These are phyloP conservation scores for Circaetus gallicus DNA, from an alignment of 2,113 vertebrate species.

Conservation along the genomic window DNA sequence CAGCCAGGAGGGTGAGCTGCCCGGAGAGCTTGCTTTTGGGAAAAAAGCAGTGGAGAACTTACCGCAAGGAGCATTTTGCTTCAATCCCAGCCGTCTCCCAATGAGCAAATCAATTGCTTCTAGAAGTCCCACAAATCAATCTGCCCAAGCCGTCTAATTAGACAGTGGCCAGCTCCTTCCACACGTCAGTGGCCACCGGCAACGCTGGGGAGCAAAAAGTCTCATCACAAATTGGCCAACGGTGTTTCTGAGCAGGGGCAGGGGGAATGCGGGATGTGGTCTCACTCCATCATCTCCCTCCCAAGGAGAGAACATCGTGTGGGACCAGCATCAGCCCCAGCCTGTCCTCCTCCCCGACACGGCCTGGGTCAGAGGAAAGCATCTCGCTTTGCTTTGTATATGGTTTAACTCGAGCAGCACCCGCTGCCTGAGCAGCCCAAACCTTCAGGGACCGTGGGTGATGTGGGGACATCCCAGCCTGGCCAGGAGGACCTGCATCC, in stretches of 20 bases:
- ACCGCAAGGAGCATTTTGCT: not conserved
- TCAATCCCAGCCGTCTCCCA: not conserved
- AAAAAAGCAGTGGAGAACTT: not conserved
- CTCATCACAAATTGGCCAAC: too few species aligned
- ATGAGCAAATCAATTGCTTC: not conserved
- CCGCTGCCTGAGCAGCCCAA: not conserved
- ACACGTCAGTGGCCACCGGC: not conserved
- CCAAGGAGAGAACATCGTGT: not conserved
- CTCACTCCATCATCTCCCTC: not conserved
- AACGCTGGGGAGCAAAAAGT: not conserved
- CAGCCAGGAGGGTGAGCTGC: not conserved
- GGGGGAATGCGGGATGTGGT: not conserved
- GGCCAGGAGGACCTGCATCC: not conserved
- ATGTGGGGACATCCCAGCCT: not conserved
- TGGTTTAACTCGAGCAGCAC: not conserved
- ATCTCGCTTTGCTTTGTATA: not conserved
- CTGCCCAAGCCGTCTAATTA: not conserved
- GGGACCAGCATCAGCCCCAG: not conserved
- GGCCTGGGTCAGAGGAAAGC: not conserved
- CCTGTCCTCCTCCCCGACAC: too few species aligned
- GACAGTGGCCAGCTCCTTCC: not conserved
- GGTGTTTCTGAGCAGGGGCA: not conserved
- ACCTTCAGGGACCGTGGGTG: not conserved
- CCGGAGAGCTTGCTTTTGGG: accelerated
- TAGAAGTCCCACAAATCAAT: not conserved